Evolutionary conservation across 2,888 invertebrate species (phyloP), one percentile per base, ranked within the genome.

Genomic region (Drosophila paramelanica): DNA sequence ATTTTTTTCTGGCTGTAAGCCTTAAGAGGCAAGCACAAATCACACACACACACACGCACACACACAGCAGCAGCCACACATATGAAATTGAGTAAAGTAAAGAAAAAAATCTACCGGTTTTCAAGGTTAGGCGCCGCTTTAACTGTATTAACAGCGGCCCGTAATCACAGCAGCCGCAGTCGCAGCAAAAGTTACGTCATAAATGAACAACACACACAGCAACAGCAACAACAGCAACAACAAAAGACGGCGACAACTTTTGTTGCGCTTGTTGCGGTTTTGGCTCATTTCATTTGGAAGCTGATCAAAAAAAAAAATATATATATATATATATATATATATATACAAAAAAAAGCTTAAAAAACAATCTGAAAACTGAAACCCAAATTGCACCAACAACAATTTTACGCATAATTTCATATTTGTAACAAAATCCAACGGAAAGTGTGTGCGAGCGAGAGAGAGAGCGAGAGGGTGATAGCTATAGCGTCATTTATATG

Each of bases 371-470:
- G n/a, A 23, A 69, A 56, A 38, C 77, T 71, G 73, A 72, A 74
- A 74, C 46, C 42, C 60, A 72, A 74, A 77, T 77, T 73, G 57
- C 62, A 73, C 25, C 61, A 65, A 77, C 77, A 62, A 76, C 55
- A 75, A 83, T 86, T 84, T 81, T 77, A 88, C 84, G 89, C 84
- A 87, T 87, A 84, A 88, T 89, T 84, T 84, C 81, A 89, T 89
- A 81, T 89, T 77, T 79, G 85, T 89, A 89, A 84, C 81, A 70
- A 88, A 74, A 86, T 71, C 69, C 74, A 67, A 60, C 50, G 64
- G 47, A 14, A 47, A 42, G 33, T 33, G 58, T 17, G 27, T 46
- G 56, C 38, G 36, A 31, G 45, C 13, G 27, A 39, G 33, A 31
- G 33, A 31, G 23, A 33, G 23, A 31, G 27, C 33, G 23, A 13